Evolutionary conservation across 1,140 invertebrate species (phyloP), one percentile per base, ranked within the genome.

Genomic region (Riptortus pedestris): DNA sequence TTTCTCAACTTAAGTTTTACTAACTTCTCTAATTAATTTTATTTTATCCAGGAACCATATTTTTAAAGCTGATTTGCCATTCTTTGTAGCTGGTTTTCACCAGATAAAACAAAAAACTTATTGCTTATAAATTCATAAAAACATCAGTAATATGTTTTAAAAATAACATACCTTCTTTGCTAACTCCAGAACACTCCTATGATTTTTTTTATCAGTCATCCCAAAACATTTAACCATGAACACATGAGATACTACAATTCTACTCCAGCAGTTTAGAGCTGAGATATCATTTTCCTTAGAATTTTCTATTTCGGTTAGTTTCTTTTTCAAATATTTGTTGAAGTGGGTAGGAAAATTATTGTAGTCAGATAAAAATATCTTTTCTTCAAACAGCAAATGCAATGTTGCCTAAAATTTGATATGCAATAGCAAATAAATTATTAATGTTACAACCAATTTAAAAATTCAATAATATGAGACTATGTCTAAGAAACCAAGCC

Each of bases 221-320:
- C 86, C 84, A 76, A 89, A 91, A n/a, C 91, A 76, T 70, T 85
- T 81, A 66, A 82, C 81, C 63, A 84, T 80, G 20, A 93, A 76
- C 2, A 88, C 82, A 74, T 84, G 83, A 1, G 91, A 75, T 24
- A 82, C 77, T 76, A 86, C 88, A 1, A 86, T 73, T 72, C 85
- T 84, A 20, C 91, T 81, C 76, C 85, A 86, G 68, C 81, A 81
- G 65, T 68, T 79, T 75, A 68, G 71, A 72, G 70, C 79, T 74
- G 74, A 79, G 76, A 60, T 80, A 80, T 65, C 78, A 76, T 60
- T 82, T 79, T 70, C 74, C 71, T 66, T 69, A 70, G 62, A 69
- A 77, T 75, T 69, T 76, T 86, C 87, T 16, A 91, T 70, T 62
- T 85, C 80, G 28, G 71, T 67, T 31, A 88, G 76, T 27, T 78